Evolutionary conservation across 2,113 vertebrate species (phyloP).

Genomic region (Heterotis niloticus): DNA sequence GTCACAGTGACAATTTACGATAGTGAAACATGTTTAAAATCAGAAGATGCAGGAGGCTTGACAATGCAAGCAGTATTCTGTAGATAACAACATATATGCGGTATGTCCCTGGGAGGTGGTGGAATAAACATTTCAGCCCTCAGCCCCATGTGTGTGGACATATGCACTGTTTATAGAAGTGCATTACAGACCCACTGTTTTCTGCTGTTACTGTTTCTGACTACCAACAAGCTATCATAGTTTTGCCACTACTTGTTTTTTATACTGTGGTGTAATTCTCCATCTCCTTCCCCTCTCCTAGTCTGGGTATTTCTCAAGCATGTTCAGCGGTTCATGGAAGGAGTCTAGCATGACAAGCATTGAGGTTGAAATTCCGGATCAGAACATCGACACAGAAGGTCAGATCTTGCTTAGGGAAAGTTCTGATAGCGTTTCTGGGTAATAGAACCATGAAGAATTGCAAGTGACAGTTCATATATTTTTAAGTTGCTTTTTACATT

Average conservation of each 20-base stretch:
- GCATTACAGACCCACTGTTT: too few species aligned
- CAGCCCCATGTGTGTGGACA: too few species aligned
- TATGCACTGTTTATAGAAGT: too few species aligned
- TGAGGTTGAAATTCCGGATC: conserved; percentile 92
- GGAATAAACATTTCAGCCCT: too few species aligned
- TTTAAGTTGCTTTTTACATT: background rate
- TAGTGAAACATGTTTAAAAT: too few species aligned
- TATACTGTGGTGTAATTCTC: too few species aligned
- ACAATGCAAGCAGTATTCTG: too few species aligned
- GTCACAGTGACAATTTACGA: too few species aligned
- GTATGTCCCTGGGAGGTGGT: too few species aligned
- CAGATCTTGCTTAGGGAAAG: conserved; percentile 35
- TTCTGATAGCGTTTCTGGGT: background rate
- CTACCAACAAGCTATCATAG: background rate
- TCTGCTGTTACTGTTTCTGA: background rate
- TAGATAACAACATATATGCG: too few species aligned
- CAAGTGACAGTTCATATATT: background rate
- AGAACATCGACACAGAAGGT: conserved; percentile 96
- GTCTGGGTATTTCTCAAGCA: conserved; percentile 98
- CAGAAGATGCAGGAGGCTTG: too few species aligned
- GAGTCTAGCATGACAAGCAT: conserved; percentile 92
- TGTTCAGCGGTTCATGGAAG: conserved; percentile 98
- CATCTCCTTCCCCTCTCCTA: conserved; percentile 42
- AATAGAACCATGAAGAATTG: background rate
- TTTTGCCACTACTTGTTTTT: background rate